These are phyloP conservation scores for Eptatretus burgeri DNA, from an alignment of 2,113 vertebrate species.

Conservation along the genomic window DNA sequence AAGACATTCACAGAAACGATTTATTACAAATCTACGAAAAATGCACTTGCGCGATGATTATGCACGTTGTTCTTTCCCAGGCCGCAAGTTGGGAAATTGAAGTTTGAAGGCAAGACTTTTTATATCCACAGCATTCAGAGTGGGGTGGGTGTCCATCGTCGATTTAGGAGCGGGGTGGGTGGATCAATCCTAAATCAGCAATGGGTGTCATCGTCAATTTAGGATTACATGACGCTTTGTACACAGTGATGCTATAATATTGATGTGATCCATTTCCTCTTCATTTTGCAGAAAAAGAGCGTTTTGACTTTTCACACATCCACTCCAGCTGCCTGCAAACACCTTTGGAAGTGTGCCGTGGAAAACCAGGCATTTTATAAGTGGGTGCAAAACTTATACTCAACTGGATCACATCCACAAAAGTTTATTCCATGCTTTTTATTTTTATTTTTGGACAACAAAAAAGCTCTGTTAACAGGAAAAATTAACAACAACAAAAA, in stretches of 20 bases:
- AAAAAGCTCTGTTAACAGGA: too few species aligned
- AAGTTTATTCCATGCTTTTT: too few species aligned
- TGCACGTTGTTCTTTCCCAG: conserved; percentile 18
- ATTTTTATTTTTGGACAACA: too few species aligned
- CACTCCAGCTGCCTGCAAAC: conserved; percentile 88
- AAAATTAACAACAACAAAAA: too few species aligned
- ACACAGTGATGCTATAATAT: too few species aligned
- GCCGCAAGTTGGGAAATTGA: conserved; percentile 78
- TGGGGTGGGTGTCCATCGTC: conserved; percentile 27
- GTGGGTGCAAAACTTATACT: conserved; percentile 21
- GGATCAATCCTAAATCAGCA: too few species aligned
- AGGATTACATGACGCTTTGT: too few species aligned
- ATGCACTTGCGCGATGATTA: background rate
- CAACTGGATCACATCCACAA: too few species aligned
- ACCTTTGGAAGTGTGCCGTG: conserved; percentile 91
- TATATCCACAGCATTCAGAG: conserved; percentile 70
- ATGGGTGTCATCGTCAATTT: too few species aligned
- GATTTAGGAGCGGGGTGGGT: too few species aligned
- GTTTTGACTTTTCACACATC: conserved; percentile 83
- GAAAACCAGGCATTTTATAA: conserved; percentile 99
- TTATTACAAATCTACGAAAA: too few species aligned
- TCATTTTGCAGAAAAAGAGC: conserved; percentile 46
- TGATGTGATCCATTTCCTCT: too few species aligned
- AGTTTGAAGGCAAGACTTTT: conserved; percentile 95
- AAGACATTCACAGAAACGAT: background rate